Conservation (phyloP, 1,140 invertebrate genomes). For the Brachystomella parvula region DNA sequence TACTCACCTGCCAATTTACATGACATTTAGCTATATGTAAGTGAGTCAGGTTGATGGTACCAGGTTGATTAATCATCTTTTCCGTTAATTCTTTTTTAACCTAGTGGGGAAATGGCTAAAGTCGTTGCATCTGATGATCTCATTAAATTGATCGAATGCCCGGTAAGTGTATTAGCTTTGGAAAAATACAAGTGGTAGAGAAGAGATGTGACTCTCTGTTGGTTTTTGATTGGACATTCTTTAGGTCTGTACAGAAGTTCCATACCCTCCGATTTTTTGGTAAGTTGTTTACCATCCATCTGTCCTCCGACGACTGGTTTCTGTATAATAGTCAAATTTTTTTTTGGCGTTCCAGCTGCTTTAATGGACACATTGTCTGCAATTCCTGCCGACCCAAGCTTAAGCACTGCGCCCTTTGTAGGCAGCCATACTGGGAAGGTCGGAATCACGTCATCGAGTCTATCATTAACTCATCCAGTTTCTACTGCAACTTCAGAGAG, state of each 20-base stretch:
- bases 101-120: not conserved
- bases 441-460: not conserved
- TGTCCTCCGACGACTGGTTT: too few species aligned
- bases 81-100: not conserved
- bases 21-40: too few species aligned
- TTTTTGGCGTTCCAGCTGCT: not conserved
- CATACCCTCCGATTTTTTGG: not conserved
- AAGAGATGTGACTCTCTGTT: not conserved
- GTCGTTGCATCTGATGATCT: not conserved
- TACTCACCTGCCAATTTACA: too few species aligned
- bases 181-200: not conserved
- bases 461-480: not conserved
- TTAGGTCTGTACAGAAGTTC: not conserved
- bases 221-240: not conserved
- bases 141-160: not conserved
- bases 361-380: slow-evolving; percentile 6
- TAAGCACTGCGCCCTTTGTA: not conserved
- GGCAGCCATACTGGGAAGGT: not conserved
- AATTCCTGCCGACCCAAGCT: not conserved
- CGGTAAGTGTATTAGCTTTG: not conserved
- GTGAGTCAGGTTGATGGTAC: too few species aligned
- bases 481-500: slow-evolving; percentile 1
- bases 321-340: not conserved
- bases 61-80: too few species aligned
- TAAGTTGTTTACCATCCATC: too few species aligned